phyloP scores from a whole-genome alignment of 2,113 vertebrate genomes.

The Myxocyprinus asiaticus region DNA sequence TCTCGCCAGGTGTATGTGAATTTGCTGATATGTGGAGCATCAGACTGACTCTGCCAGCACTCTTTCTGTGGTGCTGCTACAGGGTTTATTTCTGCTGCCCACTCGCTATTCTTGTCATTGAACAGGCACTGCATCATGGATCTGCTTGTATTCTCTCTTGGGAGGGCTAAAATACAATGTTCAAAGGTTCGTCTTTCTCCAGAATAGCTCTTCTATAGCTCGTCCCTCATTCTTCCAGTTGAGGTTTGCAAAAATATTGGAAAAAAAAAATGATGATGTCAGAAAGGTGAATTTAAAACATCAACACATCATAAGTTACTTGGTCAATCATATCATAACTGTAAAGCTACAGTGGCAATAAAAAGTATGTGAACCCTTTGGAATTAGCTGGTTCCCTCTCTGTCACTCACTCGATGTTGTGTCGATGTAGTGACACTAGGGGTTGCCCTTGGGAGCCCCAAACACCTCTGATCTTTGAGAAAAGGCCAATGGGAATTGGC shows the following conservation, averaged over 20 bases:
- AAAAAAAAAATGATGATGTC: neutral
- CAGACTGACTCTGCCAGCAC: slow-evolving; percentile 30
- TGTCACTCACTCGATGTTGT: no score
- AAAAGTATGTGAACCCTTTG: no score
- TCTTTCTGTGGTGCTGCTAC: slow-evolving; percentile 13
- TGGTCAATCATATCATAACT: no score
- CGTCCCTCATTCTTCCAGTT: slow-evolving; percentile 1
- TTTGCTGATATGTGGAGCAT: neutral
- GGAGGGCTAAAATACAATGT: slow-evolving; percentile 13
- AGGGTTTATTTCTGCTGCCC: slow-evolving; percentile 21
- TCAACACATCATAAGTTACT: no score
- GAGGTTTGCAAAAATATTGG: slow-evolving; percentile 3
- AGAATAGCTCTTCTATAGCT: neutral
- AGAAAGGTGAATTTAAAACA: neutral
- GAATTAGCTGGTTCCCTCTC: no score
- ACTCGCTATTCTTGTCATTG: slow-evolving; percentile 28
- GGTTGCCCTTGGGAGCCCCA: no score
- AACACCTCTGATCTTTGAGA: no score
- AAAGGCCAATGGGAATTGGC: no score
- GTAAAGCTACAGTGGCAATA: no score
- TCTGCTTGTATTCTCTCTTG: slow-evolving; percentile 25
- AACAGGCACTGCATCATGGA: slow-evolving; percentile 28
- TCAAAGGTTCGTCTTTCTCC: slow-evolving; percentile 20
- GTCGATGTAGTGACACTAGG: no score
- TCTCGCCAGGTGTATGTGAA: slow-evolving; percentile 20